Conservation (phyloP, 2,888 invertebrate species). For the Lasius platythorax region DNA sequence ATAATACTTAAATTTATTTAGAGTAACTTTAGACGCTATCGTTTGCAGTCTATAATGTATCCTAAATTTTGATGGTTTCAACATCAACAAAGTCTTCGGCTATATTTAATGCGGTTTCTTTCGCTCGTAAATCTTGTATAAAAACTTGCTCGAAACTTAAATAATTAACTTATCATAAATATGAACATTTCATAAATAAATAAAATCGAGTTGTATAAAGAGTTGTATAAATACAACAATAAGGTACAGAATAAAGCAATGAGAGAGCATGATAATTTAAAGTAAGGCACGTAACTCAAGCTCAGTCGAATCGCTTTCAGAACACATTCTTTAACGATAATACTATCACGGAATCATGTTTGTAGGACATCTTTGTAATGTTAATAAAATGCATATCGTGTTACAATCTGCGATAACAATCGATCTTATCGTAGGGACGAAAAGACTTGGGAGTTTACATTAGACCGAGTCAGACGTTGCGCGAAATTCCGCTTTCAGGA, state of each 20-base stretch:
- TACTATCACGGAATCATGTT: background rate
- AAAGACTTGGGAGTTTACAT: constrained; percentile 28
- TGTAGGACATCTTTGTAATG: background rate
- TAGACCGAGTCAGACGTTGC: constrained; percentile 22
- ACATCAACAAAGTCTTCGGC: constrained; percentile 15
- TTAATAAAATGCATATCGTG: background rate
- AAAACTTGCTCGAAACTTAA: background rate
- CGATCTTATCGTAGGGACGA: background rate
- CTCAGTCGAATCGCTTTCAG: constrained; percentile 14
- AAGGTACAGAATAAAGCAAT: constrained; percentile 4
- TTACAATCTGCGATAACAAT: background rate
- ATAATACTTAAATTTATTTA: constrained; percentile 57
- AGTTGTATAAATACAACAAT: background rate
- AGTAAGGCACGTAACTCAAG: background rate
- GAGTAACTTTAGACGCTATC: constrained; percentile 37
- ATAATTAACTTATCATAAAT: background rate
- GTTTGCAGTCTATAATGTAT: constrained; percentile 25
- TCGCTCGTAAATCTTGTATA: constrained; percentile 6
- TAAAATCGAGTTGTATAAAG: background rate
- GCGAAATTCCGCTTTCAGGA: constrained; percentile 4
- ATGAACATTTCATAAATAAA: constrained; percentile 37
- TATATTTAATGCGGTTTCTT: background rate
- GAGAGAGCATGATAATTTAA: background rate
- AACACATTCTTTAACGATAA: constrained; percentile 31
- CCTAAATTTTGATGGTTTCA: constrained; percentile 24